Base-by-base conservation (phyloP, 2,888 invertebrate species). In the Archaeoteleia sp. region DNA sequence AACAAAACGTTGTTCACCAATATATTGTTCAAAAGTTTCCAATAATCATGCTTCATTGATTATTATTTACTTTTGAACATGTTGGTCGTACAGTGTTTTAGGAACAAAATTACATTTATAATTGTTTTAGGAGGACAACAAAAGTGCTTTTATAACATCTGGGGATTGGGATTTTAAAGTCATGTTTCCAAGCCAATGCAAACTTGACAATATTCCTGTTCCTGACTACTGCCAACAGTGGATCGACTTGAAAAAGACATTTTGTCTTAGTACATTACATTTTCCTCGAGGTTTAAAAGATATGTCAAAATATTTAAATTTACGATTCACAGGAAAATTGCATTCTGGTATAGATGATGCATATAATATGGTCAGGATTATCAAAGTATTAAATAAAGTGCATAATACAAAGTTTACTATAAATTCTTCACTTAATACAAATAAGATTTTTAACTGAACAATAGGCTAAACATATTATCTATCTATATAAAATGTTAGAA, bases 121-220 rank as follows among this genome's bases (percentile, higher is more conserved):
- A n/a, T 30, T 23, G 20, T 27, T 10, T 13, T 12, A 46, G 39
- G 27, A 83, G 1, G n/a, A n/a, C n/a, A 74, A 82, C 6, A 80
- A 82, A 8, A 84, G 85, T 54, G 86, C 86, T 40, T 88, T 90
- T 81, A 87, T 90, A 0, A 89, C 90, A 0, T 89, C 89, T 78
- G 90, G 90, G 4, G 89, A 90, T 77, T 90, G 90, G 90, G 88
- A 88, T 69, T 79, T 89, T 4, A 85, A 83, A 58, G 82, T 79
- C 1, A 88, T 89, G 87, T 72, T 89, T 15, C 88, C 87, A 0
- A 70, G 69, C 1, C 88, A 89, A 73, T 88, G 88, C 66, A 30
- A 74, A 4, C 72, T 86, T 7, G 85, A 86, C 8, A 74, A 81
- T 1, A 53, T 87, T 14, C 42, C 70, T 2, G 32, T 87, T 2